Conservation (phyloP, 2,113 vertebrate genomes). For the Tachysurus fulvidraco region DNA sequence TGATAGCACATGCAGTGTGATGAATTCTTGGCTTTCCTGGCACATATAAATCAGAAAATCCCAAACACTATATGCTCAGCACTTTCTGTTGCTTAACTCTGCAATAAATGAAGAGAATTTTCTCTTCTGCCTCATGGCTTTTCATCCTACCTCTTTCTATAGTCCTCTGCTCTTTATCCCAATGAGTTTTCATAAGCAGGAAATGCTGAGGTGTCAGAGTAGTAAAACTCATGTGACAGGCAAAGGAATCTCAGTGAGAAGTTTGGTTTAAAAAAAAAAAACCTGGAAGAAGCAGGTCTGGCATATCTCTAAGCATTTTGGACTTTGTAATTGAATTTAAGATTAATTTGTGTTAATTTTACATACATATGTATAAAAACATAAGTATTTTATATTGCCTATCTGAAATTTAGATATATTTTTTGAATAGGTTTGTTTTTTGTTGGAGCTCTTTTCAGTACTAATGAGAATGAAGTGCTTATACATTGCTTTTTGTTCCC, state of each 20-base stretch:
- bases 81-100: background rate
- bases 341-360: background rate
- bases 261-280: background rate
- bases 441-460: conserved; percentile 24
- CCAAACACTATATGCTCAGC: conserved; percentile 29
- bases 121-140: background rate
- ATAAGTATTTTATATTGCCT: background rate
- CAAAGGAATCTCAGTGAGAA: conserved; percentile 18
- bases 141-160: conserved; percentile 15
- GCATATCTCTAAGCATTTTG: background rate
- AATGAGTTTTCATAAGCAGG: conserved; percentile 34
- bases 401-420: background rate
- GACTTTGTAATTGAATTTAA: background rate
- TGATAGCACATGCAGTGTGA: background rate
- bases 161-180: conserved; percentile 16
- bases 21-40: conserved; percentile 22
- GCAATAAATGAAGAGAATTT: background rate
- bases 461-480: conserved; percentile 42
- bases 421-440: conserved; percentile 22
- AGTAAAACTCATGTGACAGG: conserved; percentile 50
- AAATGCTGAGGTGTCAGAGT: conserved; percentile 44
- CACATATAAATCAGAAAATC: conserved; percentile 18
- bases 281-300: background rate
- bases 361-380: background rate
- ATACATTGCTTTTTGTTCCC: conserved; percentile 44